Base-by-base conservation (phyloP, 2,888 invertebrate genomes). In the Gymnosoma rotundatum region DNA sequence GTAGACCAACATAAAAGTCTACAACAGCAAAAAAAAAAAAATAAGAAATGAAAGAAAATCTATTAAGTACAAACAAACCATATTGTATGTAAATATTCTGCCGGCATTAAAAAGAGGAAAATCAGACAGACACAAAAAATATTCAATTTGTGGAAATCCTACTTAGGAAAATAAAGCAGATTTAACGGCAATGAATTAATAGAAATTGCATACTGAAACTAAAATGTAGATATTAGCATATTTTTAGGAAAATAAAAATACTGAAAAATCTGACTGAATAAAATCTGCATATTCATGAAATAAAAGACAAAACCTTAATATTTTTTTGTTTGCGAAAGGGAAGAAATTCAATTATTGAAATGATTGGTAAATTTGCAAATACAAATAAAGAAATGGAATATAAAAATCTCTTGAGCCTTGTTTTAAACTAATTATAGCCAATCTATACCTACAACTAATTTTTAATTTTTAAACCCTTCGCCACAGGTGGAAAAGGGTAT, bases 61-160 rank as follows among this genome's bases (percentile, higher is more conserved):
- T 66, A 20, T 54, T 10, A 14, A 63, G 36, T 7, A 16, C 54
- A 50, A 61, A 54, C 61, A 54, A 70, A 63, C 0, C 14, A 14
- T 42, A 14, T 56, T 36, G 16, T 48, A 36, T 45, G 4, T 8
- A 5, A 9, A 8, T 12, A 12, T 8, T 42, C 42, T 42, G 9
- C 1, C 10, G 42, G 12, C 8, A 42, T 10, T 10, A 2, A 54
- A 5, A 54, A 48, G 18, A 36, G 1, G 25, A 61, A n/a, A 60
- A 52, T 9, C 58, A 76, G 67, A 67, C 14, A 42, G 4, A 32
- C 7, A 32, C 6, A 64, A 60, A 66, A 78, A 63, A 42, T 63
- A 72, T 83, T 75, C 61, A 75, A 75, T 64, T 72, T 79, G 32
- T 66, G 70, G 52, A 79, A 75, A 79, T 83, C 83, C 74, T 75